Conservation (phyloP, 2,797 vertebrate species). For the Aotus griseimembra region DNA sequence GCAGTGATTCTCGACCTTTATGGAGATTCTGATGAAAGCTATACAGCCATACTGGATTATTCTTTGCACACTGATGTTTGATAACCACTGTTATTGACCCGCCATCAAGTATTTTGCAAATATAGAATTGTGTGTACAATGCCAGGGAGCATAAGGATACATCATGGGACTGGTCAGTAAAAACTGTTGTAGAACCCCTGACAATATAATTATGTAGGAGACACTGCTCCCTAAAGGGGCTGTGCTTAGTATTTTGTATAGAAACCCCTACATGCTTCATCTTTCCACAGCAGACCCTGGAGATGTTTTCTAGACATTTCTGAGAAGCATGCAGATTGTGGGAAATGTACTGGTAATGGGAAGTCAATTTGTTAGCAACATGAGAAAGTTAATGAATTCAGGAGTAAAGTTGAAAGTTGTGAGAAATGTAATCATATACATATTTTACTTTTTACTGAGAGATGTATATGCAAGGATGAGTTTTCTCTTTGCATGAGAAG, state of each 20-base stretch:
- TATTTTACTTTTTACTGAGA: background rate
- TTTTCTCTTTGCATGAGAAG: background rate
- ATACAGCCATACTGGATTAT: background rate
- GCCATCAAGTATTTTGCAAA: background rate
- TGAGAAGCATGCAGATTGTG: constrained; percentile 27
- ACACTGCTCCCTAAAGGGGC: background rate
- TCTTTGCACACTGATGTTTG: background rate
- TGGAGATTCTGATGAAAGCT: background rate
- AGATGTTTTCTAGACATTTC: constrained; percentile 12
- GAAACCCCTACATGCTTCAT: background rate
- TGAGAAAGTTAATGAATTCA: constrained; percentile 8
- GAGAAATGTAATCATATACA: background rate
- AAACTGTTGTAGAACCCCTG: background rate
- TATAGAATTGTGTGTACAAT: background rate
- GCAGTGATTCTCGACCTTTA: background rate
- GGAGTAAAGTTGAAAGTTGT: background rate
- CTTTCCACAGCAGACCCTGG: background rate
- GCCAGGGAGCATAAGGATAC: background rate
- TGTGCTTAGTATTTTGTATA: background rate
- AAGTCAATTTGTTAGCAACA: background rate
- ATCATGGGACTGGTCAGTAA: background rate
- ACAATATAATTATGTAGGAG: background rate
- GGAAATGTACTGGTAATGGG: background rate
- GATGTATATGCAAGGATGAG: background rate
- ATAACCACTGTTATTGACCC: background rate